Evolutionary conservation across 1,140 invertebrate genomes (phyloP), one percentile per base, ranked within the genome.

Genomic region (Bombus waltoni): DNA sequence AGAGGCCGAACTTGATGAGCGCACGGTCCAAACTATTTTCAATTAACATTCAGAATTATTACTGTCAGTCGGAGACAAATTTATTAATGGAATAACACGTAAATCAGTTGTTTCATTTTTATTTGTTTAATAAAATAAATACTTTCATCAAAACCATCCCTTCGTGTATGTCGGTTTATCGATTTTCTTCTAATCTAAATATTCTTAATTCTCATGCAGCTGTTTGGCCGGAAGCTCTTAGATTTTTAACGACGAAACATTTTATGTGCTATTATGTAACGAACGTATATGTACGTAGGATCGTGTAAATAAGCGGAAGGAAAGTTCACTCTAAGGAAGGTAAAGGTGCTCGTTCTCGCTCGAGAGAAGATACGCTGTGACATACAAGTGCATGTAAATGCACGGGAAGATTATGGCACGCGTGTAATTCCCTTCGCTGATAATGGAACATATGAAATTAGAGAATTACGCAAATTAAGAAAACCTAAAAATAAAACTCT

Each of bases 291-390:
- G 47, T 40, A 8, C 13, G 47, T 57, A 53, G 47, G 18, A 53
- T 53, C 5, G 18, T 82, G 59, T 35, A 86, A 86, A 86, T 82
- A 86, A 82, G 57, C 38, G 44, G 5, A 35, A 62, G 22, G 47
- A 71, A 68, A 81, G 76, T 81, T 57, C 32, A 38, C 18, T 38
- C 32, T 59, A 78, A 71, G 65, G 74, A 40, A n/a, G 42, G 38
- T 28, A 66, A 83, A 47, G 44, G 77, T 57, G 57, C n/a, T 35
- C 38, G 13, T 35, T 53, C 40, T 85, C 47, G 68, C 77, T 57
- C 53, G 32, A 53, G 65, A 85, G 76, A 80, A 40, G 68, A 80
- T 68, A 32, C 68, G 32, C 18, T 15, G 18, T 53, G 76, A 80
- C 77, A 68, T 73, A 38, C 8, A 53, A 22, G n/a, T 40, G 53